Conservation (phyloP, 2,888 invertebrate species). For the Aphodius sticticus region DNA sequence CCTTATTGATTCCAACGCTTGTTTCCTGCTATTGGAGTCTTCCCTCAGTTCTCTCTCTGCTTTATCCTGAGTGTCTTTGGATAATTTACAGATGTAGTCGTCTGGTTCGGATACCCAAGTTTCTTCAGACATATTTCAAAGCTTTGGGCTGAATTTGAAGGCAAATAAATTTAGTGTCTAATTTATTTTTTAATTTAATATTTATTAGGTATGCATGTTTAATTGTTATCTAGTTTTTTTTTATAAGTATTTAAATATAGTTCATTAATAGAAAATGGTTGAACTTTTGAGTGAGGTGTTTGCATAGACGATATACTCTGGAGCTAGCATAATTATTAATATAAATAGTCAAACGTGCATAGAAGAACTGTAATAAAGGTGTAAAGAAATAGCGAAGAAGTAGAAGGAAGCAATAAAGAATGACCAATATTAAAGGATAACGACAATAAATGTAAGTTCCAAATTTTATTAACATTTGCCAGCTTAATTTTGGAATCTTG, state of each 20-base stretch:
- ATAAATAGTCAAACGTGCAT: neutral
- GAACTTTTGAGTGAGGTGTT: neutral
- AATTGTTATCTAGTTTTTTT: neutral
- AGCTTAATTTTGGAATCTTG: neutral
- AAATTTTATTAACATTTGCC: neutral
- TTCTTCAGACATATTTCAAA: conserved; percentile 46
- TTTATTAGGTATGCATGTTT: no score
- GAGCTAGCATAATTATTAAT: neutral
- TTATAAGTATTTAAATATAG: neutral
- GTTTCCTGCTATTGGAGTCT: conserved; percentile 69
- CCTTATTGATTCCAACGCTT: conserved; percentile 72
- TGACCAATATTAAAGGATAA: neutral
- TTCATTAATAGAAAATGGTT: neutral
- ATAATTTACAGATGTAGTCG: conserved; percentile 69
- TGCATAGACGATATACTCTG: neutral
- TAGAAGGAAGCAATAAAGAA: neutral
- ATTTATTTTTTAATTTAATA: no score
- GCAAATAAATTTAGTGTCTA: neutral
- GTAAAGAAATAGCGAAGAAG: neutral
- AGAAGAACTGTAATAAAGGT: neutral
- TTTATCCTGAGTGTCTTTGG: conserved; percentile 68
- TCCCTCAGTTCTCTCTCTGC: conserved; percentile 75
- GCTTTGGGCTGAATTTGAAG: neutral
- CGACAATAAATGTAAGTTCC: neutral
- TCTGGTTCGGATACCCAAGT: conserved; percentile 70